phyloP scores from a whole-genome alignment of 1,140 invertebrate genomes.

The Drosophila prosaltans region DNA sequence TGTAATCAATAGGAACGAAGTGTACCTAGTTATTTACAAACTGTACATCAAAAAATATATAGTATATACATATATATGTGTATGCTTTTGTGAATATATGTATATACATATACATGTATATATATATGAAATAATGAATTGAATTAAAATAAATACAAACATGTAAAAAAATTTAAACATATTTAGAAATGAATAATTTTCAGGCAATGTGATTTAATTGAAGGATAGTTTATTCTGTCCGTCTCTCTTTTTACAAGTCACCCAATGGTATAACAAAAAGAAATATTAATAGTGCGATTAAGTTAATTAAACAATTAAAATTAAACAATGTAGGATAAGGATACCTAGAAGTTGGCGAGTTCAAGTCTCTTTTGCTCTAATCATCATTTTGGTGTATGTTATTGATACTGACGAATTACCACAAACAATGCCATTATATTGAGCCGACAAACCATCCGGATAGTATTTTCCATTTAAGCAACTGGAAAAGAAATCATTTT shows the following conservation, averaged over 20 bases:
- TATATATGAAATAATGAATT: neutral
- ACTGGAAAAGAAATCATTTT: slow-evolving; percentile 3
- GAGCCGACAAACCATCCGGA: neutral
- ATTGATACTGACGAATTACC: neutral
- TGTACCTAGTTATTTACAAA: slow-evolving; percentile 1
- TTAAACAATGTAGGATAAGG: no score
- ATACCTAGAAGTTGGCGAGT: no score
- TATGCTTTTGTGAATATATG: neutral
- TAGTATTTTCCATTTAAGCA: slow-evolving; percentile 12
- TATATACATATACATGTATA: neutral
- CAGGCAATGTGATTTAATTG: no score
- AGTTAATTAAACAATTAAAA: no score
- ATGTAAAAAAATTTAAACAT: neutral
- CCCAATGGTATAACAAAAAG: no score
- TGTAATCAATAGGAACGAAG: neutral
- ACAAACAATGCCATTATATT: neutral
- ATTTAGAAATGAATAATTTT: no score
- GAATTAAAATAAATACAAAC: neutral
- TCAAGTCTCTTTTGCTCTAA: neutral
- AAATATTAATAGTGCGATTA: no score
- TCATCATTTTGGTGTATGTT: neutral
- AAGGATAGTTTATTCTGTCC: no score
- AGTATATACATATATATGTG: neutral
- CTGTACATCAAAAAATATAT: neutral
- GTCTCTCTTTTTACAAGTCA: no score